Conservation (phyloP, 2,113 vertebrate genomes). For the Hepsetus odoe region DNA sequence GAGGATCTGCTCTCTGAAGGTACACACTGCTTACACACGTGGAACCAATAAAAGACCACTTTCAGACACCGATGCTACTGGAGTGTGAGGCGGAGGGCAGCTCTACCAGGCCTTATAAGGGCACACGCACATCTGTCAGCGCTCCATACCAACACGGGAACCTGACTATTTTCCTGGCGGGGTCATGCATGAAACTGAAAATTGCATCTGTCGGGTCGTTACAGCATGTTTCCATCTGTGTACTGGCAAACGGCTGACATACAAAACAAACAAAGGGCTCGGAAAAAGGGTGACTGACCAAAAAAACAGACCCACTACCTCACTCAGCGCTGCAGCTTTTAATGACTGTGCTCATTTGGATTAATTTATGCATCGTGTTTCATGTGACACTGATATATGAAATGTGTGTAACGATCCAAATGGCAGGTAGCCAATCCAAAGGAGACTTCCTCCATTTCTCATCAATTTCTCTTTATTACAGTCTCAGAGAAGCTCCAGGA, state of each 20-base stretch:
- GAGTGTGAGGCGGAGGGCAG: conserved; percentile 2
- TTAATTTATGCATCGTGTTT: too few species aligned
- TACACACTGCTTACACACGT: conserved; percentile 20
- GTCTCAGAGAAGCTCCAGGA: too few species aligned
- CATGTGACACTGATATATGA: too few species aligned
- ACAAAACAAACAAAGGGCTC: background rate
- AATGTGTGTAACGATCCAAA: too few species aligned
- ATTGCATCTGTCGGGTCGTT: conserved; percentile 3
- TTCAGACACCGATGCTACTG: conserved; percentile 24
- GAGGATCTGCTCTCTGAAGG: background rate
- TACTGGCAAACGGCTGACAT: background rate
- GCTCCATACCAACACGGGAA: background rate
- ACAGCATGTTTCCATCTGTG: background rate
- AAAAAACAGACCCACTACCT: background rate
- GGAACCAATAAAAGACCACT: conserved; percentile 36
- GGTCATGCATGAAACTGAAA: conserved; percentile 13
- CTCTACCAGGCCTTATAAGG: conserved; percentile 35
- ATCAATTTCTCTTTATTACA: too few species aligned
- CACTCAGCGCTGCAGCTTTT: background rate
- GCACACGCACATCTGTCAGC: conserved; percentile 14
- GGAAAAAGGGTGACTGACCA: background rate
- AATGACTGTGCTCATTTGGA: too few species aligned
- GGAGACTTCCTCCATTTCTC: too few species aligned
- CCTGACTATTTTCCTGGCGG: conserved; percentile 5
- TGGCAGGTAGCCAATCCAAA: too few species aligned